Evolutionary conservation across 92 coral and sea anemone species (phyloP).

Genomic region (Galaxea fascicularis): DNA sequence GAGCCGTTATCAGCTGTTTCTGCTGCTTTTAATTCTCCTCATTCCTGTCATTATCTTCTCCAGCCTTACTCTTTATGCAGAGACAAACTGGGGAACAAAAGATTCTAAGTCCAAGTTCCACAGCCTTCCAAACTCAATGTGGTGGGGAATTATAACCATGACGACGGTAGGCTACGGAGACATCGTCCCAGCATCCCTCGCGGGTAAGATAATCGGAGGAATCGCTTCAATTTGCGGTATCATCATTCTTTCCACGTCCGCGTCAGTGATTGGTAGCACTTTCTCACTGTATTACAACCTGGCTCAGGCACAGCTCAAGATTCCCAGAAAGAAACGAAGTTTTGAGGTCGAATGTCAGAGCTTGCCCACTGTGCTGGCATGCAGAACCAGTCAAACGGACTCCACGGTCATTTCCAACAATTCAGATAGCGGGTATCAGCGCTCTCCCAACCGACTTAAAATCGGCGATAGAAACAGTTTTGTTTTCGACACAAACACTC

Average conservation of each 20-base stretch:
- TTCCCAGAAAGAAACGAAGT: constrained; percentile 80
- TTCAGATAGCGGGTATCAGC: constrained; percentile 91
- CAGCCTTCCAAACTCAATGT: constrained; percentile 89
- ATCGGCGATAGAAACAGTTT: constrained; percentile 79
- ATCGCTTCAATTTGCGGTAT: constrained; percentile 98
- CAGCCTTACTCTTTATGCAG: constrained; percentile 85
- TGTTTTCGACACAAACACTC: constrained; percentile 69
- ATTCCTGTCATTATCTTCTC: constrained; percentile 95
- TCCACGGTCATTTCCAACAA: constrained; percentile 76
- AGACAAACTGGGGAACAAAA: constrained; percentile 59
- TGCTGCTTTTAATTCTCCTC: constrained; percentile 81
- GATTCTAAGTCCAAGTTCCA: constrained; percentile 66
- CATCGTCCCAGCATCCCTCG: constrained; percentile 86
- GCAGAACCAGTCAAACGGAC: constrained; percentile 88
- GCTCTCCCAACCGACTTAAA: constrained; percentile 82
- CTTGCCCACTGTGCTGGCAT: constrained; percentile 80
- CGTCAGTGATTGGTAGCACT: constrained; percentile 96
- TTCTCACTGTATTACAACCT: constrained; percentile 95
- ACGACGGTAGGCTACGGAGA: constrained; percentile 98
- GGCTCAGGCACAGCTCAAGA: constrained; percentile 96
- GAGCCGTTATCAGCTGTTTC: constrained; percentile 86
- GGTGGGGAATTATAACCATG: constrained; percentile 99
- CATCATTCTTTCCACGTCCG: constrained; percentile 92
- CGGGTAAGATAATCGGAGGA: constrained; percentile 89
- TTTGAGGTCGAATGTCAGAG: constrained; percentile 88